phyloP scores from a whole-genome alignment of 1,140 invertebrate species.

The Periplaneta americana region DNA sequence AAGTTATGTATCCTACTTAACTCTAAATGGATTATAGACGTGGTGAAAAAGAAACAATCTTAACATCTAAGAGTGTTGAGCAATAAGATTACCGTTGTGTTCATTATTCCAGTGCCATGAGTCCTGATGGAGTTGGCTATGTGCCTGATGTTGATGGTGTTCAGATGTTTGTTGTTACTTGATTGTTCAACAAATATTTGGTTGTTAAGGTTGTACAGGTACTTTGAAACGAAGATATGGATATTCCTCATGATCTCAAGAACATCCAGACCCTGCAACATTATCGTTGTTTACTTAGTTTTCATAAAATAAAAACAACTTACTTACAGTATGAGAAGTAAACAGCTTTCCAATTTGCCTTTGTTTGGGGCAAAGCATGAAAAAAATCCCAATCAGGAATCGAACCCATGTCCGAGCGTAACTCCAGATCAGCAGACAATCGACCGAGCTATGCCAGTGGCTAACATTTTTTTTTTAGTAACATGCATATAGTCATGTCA shows the following conservation, averaged over 20 bases:
- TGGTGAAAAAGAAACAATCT: too few relatives aligned
- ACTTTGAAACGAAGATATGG: slow-evolving; percentile 89
- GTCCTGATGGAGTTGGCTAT: slow-evolving; percentile 97
- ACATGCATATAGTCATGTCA: too few relatives aligned
- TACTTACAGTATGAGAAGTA: not conserved
- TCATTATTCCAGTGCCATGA: slow-evolving; percentile 96
- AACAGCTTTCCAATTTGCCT: too few relatives aligned
- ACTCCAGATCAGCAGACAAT: too few relatives aligned
- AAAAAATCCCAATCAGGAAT: too few relatives aligned
- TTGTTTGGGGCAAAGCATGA: too few relatives aligned
- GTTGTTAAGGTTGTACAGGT: slow-evolving; percentile 94
- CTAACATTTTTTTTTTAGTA: too few relatives aligned
- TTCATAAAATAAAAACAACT: not conserved
- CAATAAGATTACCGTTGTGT: slow-evolving; percentile 77
- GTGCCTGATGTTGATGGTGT: slow-evolving; percentile 93
- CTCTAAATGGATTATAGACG: too few relatives aligned
- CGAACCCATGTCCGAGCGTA: too few relatives aligned
- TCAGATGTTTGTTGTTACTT: slow-evolving; percentile 91
- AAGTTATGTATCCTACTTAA: too few relatives aligned
- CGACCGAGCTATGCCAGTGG: too few relatives aligned
- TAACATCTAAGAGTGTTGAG: too few relatives aligned
- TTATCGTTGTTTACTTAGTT: not conserved
- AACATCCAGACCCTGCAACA: slow-evolving; percentile 83
- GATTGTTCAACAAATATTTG: slow-evolving; percentile 93
- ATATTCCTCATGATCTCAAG: slow-evolving; percentile 97